phyloP scores from a whole-genome alignment of 2,113 vertebrate species.

The Pyxicephalus adspersus region DNA sequence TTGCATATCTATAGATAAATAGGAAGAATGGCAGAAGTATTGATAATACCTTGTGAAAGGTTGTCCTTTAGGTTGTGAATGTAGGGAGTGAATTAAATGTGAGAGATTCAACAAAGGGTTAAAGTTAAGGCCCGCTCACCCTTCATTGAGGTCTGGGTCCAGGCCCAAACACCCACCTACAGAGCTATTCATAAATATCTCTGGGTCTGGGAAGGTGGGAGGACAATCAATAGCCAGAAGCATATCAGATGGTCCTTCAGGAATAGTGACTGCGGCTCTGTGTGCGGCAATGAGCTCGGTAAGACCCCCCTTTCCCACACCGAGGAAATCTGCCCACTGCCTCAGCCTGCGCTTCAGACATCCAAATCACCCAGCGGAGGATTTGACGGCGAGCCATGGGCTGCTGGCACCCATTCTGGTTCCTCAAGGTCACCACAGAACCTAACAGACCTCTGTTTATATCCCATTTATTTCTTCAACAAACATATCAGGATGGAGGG shows the following conservation, averaged over 20 bases:
- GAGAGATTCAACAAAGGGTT: too few relatives aligned
- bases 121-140: too few relatives aligned
- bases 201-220: background rate
- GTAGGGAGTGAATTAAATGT: too few relatives aligned
- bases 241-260: slow-evolving; percentile 8
- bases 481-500: too few relatives aligned
- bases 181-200: too few relatives aligned
- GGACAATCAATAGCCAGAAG: background rate
- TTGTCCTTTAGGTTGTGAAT: too few relatives aligned
- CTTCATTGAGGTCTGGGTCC: too few relatives aligned
- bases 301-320: slow-evolving; percentile 6
- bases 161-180: too few relatives aligned
- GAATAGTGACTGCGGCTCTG: background rate
- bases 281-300: background rate
- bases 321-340: background rate
- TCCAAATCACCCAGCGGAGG: background rate
- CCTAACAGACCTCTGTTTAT: slow-evolving; percentile 19
- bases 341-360: slow-evolving; percentile 15
- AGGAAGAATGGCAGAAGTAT: too few relatives aligned
- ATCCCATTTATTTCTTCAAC: background rate
- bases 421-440: slow-evolving; percentile 14
- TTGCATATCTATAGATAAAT: too few relatives aligned
- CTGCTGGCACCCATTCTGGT: background rate
- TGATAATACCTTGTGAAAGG: too few relatives aligned
- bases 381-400: background rate